Evolutionary conservation across 2,113 vertebrate genomes (phyloP), one percentile per base, ranked within the genome.

Genomic region (Arizona elegans): DNA sequence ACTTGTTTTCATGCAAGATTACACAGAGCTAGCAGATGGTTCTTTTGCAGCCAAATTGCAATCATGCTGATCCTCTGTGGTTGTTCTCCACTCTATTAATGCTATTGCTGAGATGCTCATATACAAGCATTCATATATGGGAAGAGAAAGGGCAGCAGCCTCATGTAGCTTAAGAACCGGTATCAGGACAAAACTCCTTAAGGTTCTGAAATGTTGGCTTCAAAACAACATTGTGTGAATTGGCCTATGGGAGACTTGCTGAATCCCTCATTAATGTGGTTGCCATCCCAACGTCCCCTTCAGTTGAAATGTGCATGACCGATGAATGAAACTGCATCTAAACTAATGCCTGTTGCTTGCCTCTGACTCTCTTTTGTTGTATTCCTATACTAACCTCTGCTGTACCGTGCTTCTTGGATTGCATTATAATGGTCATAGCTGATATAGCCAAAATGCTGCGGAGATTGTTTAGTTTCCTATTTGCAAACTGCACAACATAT

Each of bases 401-500:
- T 86, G 85, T 75, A 70, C 58, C n/a, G 21, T 26, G 0, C 65
- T 2, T 92, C 92, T 93, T 90, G 90, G 81, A 1, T 1, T 90
- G 70, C 90, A 92, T 70, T 62, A 11, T 38, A 6, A 17, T 29
- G 0, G 43, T 90, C 0, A 0, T 89, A 5, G 1, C 86, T 55
- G 91, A 54, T 58, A 59, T 62, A 56, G 33, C 87, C 56, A 0
- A 0, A 7, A 43, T 50, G 62, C 75, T 65, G n/a, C 10, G 21
- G 62, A 24, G 52, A 65, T 91, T 86, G 70, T 59, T 62, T 59
- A 17, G 6, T 56, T 91, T 75, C 52, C 59, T 56, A 85, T 0
- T 0, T 70, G 88, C 90, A 92, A 91, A 13, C 59, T 81, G n/a
- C 0, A 4, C 8, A 43, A 89, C 6, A 75, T 56, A 91, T 4